Evolutionary conservation across 2,113 vertebrate genomes (phyloP), one percentile per base, ranked within the genome.

Genomic region (Chamaetylas fuelleborni): DNA sequence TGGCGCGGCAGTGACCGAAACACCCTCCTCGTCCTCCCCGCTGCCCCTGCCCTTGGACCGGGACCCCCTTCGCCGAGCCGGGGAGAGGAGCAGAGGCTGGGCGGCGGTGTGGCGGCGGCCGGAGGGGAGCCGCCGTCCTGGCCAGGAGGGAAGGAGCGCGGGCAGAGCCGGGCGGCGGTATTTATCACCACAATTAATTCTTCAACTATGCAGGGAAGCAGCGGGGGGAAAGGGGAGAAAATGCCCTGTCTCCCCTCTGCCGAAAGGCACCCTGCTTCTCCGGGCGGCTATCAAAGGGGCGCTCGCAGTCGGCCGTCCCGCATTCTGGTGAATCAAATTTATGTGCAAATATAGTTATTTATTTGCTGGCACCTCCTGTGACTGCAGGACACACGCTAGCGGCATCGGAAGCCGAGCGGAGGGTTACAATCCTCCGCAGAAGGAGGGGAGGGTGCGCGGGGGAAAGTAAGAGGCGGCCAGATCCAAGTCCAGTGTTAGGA

Each of bases 401-500:
- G 69, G 48, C 81, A 45, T 26, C 86, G 64, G 82, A 90, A 61
- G 64, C 65, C 70, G 36, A 34, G 93, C 73, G 87, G 95, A 96
- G 87, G 94, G 84, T 96, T 96, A 93, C 93, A 88, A 61, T 74
- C 45, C 79, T 48, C 69, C 24, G 57, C 66, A 60, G 77, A 72
- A 95, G 47, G 58, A 86, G 79, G 54, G 93, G 90, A 92, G 74
- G 94, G 79, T 72, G 53, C 7, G 80, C 23, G 62, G 76, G 47
- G 84, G 29, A 48, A 73, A 91, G 86, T 66, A 45, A 65, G 67
- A 47, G 57, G 57, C 71, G 78, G 54, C 71, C 96, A 93, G 97
- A 98, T 98, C 95, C 98, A 98, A 98, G 98, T 96, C 98, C 98
- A 98, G 97, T 98, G 97, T 95, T 97, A 97, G 80, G 97, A 93